phyloP scores from a whole-genome alignment of 2,888 invertebrate species.

The Drosophila mayaguana region DNA sequence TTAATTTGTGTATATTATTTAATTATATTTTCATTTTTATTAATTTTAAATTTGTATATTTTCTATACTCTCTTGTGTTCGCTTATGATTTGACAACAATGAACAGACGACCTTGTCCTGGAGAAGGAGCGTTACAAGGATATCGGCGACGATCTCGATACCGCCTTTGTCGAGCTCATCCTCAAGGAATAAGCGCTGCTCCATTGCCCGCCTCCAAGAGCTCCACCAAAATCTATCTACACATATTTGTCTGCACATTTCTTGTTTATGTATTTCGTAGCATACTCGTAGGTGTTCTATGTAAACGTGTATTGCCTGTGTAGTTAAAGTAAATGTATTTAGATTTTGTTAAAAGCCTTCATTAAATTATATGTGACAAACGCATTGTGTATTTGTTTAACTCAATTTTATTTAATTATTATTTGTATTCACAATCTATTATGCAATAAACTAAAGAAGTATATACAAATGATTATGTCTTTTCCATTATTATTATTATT shows the following conservation, averaged over 20 bases:
- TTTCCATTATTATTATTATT: slow-evolving; percentile 28
- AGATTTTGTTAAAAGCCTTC: slow-evolving; percentile 52
- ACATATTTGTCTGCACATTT: slow-evolving; percentile 43
- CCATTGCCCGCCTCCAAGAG: slow-evolving; percentile 51
- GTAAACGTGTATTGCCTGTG: slow-evolving; percentile 51
- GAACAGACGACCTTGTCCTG: slow-evolving; percentile 94
- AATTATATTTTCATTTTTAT: slow-evolving; percentile 46
- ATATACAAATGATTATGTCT: slow-evolving; percentile 28
- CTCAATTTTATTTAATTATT: slow-evolving; percentile 71
- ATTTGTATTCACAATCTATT: slow-evolving; percentile 64
- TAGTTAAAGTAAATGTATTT: slow-evolving; percentile 44
- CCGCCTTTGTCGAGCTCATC: slow-evolving; percentile 98
- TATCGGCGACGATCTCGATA: slow-evolving; percentile 99
- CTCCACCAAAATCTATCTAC: slow-evolving; percentile 49
- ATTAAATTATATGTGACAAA: slow-evolving; percentile 55
- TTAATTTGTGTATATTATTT: slow-evolving; percentile 42
- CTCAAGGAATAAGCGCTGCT: slow-evolving; percentile 87
- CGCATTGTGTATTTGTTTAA: slow-evolving; percentile 81
- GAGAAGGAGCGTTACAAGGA: slow-evolving; percentile 99
- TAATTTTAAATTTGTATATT: slow-evolving; percentile 51
- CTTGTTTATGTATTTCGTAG: slow-evolving; percentile 53
- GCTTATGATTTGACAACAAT: slow-evolving; percentile 52
- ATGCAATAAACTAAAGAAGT: slow-evolving; percentile 71
- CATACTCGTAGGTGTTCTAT: slow-evolving; percentile 59
- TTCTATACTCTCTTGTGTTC: slow-evolving; percentile 40